Evolutionary conservation across 2,797 vertebrate species (phyloP).

Genomic region (Eutrigla gurnardus): DNA sequence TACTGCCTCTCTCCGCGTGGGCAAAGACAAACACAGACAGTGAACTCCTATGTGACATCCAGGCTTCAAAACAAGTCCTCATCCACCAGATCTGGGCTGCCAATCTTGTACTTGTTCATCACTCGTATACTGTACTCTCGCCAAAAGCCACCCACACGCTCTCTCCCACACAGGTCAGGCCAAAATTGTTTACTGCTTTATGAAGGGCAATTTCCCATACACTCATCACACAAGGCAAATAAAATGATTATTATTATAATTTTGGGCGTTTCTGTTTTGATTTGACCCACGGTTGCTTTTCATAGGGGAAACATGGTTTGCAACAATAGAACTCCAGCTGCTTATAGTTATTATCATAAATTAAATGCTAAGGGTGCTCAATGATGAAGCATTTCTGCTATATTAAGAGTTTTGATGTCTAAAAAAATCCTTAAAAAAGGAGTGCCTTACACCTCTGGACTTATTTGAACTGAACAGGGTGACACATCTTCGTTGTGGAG

Average conservation of each 20-base stretch:
- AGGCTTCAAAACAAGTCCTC: conserved; percentile 60
- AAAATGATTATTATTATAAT: conserved; percentile 6
- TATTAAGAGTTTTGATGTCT: not conserved
- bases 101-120: conserved; percentile 46
- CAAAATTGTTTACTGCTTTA: conserved; percentile 53
- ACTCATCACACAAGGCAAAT: conserved; percentile 25
- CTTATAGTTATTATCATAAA: not conserved
- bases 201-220: conserved; percentile 55
- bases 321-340: not conserved
- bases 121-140: conserved; percentile 29
- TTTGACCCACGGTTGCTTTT: not conserved
- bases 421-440: no score
- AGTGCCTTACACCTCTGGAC: no score
- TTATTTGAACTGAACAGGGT: not conserved
- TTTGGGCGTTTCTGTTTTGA: not conserved
- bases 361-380: not conserved
- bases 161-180: conserved; percentile 66
- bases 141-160: conserved; percentile 65
- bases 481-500: not conserved
- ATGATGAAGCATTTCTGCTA: not conserved
- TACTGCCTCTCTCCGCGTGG: conserved; percentile 36
- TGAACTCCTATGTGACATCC: conserved; percentile 42
- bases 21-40: conserved; percentile 66
- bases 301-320: not conserved
- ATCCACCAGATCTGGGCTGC: conserved; percentile 23